These are phyloP conservation scores for Thamnaconus septentrionalis DNA, from an alignment of 2,113 vertebrate genomes.

Conservation along the genomic window DNA sequence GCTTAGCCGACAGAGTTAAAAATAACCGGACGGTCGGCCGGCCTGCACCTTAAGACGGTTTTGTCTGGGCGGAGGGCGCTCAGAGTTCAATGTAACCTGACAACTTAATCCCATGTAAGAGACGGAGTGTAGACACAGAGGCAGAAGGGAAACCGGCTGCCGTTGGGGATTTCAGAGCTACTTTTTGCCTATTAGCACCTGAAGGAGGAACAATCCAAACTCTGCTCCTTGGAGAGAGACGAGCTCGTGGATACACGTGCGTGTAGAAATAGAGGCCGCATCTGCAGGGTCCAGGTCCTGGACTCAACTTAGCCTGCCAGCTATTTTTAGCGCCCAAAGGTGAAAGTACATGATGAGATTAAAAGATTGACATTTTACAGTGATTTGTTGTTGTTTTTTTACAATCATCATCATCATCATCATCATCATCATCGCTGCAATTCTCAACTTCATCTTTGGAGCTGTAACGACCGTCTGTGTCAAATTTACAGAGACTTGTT, in stretches of 20 bases:
- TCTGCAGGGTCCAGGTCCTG: conserved; percentile 6
- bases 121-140: conserved; percentile 32
- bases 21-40: conserved; percentile 61
- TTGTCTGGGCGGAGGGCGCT: conserved; percentile 65
- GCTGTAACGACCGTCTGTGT: too few relatives aligned
- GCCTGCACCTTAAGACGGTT: conserved; percentile 65
- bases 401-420: background rate
- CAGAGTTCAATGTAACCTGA: conserved; percentile 71
- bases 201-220: conserved; percentile 20
- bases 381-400: background rate
- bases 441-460: too few relatives aligned
- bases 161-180: conserved; percentile 51
- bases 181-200: conserved; percentile 52
- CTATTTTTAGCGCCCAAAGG: background rate
- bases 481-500: too few relatives aligned
- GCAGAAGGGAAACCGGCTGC: conserved; percentile 22
- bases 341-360: background rate
- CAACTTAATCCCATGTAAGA: conserved; percentile 71
- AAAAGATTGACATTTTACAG: background rate
- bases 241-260: conserved; percentile 6
- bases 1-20: conserved; percentile 67
- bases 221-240: conserved; percentile 26
- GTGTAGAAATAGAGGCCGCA: background rate
- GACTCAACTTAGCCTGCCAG: background rate
- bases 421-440: too few relatives aligned